Evolutionary conservation across 92 coral and sea anemone genomes (phyloP).

Genomic region (Bergia sp.): DNA sequence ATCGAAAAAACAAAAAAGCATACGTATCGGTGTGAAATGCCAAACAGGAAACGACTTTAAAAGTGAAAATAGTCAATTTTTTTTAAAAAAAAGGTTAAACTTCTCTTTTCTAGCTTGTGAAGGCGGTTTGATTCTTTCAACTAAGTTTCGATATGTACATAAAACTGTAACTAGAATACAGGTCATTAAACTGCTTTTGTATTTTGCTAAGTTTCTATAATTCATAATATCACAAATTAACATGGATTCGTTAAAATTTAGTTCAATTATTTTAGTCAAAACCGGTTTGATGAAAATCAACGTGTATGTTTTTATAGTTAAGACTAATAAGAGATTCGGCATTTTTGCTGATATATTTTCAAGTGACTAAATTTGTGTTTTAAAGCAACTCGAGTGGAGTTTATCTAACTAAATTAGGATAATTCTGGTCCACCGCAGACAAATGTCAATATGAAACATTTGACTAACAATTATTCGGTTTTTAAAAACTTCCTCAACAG

Average conservation of each 20-base stretch:
- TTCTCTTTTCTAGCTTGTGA: not conserved
- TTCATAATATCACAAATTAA: too few relatives aligned
- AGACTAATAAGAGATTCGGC: not conserved
- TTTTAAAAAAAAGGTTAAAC: too few relatives aligned
- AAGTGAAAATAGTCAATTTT: too few relatives aligned
- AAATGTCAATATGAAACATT: conserved; percentile 1
- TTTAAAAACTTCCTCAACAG: not conserved
- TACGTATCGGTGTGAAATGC: too few relatives aligned
- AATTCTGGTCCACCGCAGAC: not conserved
- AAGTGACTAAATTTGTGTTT: not conserved
- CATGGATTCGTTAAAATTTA: not conserved
- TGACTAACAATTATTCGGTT: not conserved
- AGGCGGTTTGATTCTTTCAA: not conserved
- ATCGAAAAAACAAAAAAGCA: too few relatives aligned
- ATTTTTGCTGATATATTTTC: not conserved
- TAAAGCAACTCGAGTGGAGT: not conserved
- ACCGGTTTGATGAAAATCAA: not conserved
- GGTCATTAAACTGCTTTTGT: not conserved
- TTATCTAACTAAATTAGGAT: not conserved
- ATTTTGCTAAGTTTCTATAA: too few relatives aligned
- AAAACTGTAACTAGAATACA: not conserved
- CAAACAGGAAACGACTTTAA: too few relatives aligned
- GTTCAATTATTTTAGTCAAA: not conserved
- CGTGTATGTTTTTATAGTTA: too few relatives aligned
- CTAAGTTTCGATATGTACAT: not conserved